Percentiles rank a stretch among this genome's conserved stretches.
These are phyloP conservation scores for Agapornis canus DNA, from an alignment of 2,797 vertebrate species.

Conservation along the genomic window DNA sequence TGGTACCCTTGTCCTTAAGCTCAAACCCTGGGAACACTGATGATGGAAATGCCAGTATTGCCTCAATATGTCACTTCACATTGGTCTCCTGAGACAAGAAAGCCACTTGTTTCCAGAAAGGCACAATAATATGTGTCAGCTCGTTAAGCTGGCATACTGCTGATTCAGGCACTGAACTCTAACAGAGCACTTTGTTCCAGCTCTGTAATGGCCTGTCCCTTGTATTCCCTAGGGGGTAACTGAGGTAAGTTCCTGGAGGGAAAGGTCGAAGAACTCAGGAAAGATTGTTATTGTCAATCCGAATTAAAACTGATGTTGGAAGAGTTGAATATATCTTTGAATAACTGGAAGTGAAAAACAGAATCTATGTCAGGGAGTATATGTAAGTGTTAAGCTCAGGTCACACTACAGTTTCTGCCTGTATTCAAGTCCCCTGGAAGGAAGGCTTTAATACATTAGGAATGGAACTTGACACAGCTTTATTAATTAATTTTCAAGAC, in stretches of 20 bases:
- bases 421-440: not conserved
- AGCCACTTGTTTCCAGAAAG: slow-evolving; percentile 52
- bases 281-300: slow-evolving; percentile 44
- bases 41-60: slow-evolving; percentile 34
- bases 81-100: slow-evolving; percentile 40
- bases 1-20: not conserved
- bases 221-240: not conserved
- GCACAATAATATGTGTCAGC: slow-evolving; percentile 61
- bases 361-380: not conserved
- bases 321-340: not conserved
- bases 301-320: slow-evolving; percentile 16
- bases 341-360: not conserved
- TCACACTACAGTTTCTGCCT: not conserved
- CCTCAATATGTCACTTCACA: slow-evolving; percentile 56
- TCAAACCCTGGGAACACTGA: not conserved
- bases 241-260: not conserved
- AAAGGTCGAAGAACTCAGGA: slow-evolving; percentile 17
- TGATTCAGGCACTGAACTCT: slow-evolving; percentile 58
- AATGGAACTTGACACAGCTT: not conserved
- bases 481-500: not conserved
- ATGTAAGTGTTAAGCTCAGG: not conserved
- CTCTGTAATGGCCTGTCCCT: slow-evolving; percentile 6
- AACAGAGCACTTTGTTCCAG: slow-evolving; percentile 25
- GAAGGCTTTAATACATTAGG: not conserved
- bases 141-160: slow-evolving; percentile 65